Percentiles rank a stretch among this genome's conserved stretches.
Evolutionary conservation across 1,140 invertebrate genomes (phyloP).

Genomic region (Rhopalosiphum padi): DNA sequence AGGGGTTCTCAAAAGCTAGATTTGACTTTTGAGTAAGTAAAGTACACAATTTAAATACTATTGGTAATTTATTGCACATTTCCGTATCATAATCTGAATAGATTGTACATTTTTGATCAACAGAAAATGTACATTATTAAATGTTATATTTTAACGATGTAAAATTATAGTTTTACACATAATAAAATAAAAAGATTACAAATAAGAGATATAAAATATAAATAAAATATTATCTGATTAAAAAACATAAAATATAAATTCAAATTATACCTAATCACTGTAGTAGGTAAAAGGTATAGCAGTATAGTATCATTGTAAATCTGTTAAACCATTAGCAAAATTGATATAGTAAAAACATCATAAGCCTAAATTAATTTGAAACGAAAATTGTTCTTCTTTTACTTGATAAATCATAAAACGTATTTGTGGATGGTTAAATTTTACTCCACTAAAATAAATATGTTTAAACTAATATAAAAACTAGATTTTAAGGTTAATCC

Average conservation of each 20-base stretch:
- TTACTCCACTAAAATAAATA: neutral
- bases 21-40: neutral
- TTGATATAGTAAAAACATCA: neutral
- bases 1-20: neutral
- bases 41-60: neutral
- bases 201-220: neutral
- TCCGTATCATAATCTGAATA: neutral
- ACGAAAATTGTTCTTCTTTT: neutral
- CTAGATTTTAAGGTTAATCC: too few species aligned
- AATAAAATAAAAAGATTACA: neutral
- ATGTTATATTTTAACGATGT: neutral
- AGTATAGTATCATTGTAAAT: neutral
- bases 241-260: too few species aligned
- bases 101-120: neutral
- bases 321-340: neutral
- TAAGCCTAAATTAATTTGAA: neutral
- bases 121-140: neutral
- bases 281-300: neutral
- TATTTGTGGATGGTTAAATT: neutral
- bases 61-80: neutral
- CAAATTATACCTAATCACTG: too few species aligned
- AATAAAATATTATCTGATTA: too few species aligned
- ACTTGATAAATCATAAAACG: neutral
- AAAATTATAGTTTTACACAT: neutral
- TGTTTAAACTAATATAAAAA: neutral